These are phyloP conservation scores for Myrmophylax atrothorax DNA, from an alignment of 2,113 vertebrate species.

Conservation along the genomic window DNA sequence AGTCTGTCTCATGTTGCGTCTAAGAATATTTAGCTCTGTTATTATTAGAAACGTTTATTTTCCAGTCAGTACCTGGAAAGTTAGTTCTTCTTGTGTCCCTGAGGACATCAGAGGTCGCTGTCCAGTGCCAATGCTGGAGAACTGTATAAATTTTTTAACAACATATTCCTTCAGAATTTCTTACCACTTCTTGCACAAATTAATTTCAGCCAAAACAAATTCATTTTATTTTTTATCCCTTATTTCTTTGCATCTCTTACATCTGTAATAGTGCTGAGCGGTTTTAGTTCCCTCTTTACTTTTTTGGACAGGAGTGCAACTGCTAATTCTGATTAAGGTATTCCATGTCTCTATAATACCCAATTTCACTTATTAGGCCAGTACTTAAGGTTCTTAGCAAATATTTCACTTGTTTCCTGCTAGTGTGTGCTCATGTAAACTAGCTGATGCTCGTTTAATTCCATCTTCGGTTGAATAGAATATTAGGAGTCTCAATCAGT, in stretches of 20 bases:
- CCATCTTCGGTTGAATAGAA: background rate
- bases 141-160: background rate
- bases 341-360: background rate
- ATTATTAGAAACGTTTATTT: background rate
- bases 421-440: background rate
- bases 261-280: background rate
- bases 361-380: background rate
- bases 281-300: background rate
- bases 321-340: background rate
- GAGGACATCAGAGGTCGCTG: background rate
- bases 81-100: background rate
- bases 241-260: background rate
- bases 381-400: background rate
- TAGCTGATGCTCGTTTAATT: background rate
- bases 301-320: background rate
- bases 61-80: background rate
- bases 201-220: background rate
- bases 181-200: background rate
- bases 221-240: background rate
- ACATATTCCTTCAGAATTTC: background rate
- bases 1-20: background rate
- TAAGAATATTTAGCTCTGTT: constrained; percentile 19
- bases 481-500: background rate
- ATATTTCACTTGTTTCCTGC: background rate
- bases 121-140: background rate